Evolutionary conservation across 2,113 vertebrate species (phyloP), one percentile per base, ranked within the genome.

Genomic region (Rattus rattus): DNA sequence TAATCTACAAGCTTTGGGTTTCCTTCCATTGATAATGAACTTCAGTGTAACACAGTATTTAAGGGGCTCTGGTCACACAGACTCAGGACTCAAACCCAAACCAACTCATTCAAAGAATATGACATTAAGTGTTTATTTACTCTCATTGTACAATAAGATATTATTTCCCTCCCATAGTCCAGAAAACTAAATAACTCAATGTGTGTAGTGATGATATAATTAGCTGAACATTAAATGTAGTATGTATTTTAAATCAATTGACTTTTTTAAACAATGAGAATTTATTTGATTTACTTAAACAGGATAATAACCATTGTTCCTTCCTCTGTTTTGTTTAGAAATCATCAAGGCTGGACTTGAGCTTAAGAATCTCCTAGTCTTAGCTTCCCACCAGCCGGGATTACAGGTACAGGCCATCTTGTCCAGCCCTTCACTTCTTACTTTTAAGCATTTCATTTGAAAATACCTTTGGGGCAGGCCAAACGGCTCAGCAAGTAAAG

Each of bases 211-310:
- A 65, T 69, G 28, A 33, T 20, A 36, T 52, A 92, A 52, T 47
- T 87, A 89, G 26, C n/a, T 49, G 36, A 96, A 86, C 0, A 87
- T 33, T 47, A 77, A 94, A 39, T 70, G 24, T 54, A 69, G 22
- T 72, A 19, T 92, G 17, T 33, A 65, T 86, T 91, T 33, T 36
- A 94, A 93, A 67, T 20, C 0, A 1, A n/a, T n/a, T 70, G 69
- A n/a, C 30, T 85, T 63, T 70, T 63, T 49, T 85, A 83, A 96
- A 54, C 11, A 70, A 96, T 5, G 24, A 63, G 24, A 77, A 94
- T 67, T 20, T 90, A 93, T 63, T 97, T 70, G 13, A 36, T 76
- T 89, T 88, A n/a, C 26, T 95, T 96, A 89, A 67, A 91, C 43
- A 90, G 94, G 90, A 96, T 86, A 91, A 96, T 39, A 47, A 49